Evolutionary conservation across 1,140 invertebrate genomes (phyloP), one percentile per base, ranked within the genome.

Genomic region (Drosophila orosa): DNA sequence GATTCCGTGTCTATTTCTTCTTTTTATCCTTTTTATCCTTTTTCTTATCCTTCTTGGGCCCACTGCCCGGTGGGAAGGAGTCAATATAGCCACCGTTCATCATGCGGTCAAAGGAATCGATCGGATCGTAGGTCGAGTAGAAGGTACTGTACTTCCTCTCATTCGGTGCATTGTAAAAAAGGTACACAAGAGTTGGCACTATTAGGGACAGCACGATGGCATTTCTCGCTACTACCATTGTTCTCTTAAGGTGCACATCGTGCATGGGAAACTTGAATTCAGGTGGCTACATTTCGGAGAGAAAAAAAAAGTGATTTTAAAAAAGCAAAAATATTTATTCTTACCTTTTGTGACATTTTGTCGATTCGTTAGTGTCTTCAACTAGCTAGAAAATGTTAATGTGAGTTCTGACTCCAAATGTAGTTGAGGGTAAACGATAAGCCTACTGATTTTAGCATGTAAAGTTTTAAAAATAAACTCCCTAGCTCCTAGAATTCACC

Each of bases 221-320:
- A 12, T 27, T 40, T 35, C 15, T 68, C 7, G 87, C 0, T 27
- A 44, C 60, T 0, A 24, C 10, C n/a, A 82, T 0, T 0, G 61
- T 15, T 17, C 78, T 48, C 0, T 75, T 57, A 2, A 82, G n/a
- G 33, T 87, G 79, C 0, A 22, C 3, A 22, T 73, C 37, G 15
- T 82, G 82, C 19, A 87, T 79, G 6, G 82, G 82, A 60, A 86
- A 86, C 59, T 79, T 83, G 10, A 87, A 45, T 15, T 69, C 48
- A 0, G 72, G 72, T 13, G 45, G 45, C 60, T 63, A 22, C 4
- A 24, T 19, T 35, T 10, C 9, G 1, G 10, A 3, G 2, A 33
- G 5, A 12, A 12, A 44, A 27, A 7, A 3, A 15, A 29, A 40
- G 27, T 7, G 8, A 27, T n/a, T n/a, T n/a, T n/a, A 27, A 27